Percentiles rank a stretch among this genome's conserved stretches.
Conservation (phyloP, 2,113 vertebrate species). For the Zeus faber region DNA sequence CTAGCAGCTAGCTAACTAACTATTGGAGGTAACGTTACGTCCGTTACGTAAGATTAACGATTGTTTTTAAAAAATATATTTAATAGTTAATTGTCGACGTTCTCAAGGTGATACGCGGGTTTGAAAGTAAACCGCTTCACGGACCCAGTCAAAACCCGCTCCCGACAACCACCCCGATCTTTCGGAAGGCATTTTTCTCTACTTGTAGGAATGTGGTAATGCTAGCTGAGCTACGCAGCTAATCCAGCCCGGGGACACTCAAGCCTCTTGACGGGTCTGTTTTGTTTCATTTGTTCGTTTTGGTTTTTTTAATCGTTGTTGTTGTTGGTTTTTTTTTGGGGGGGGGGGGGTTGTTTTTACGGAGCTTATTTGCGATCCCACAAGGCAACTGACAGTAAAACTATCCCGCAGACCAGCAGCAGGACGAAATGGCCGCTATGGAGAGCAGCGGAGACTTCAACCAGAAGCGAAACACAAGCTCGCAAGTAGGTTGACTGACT, state of each 20-base stretch:
- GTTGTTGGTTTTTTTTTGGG: no score
- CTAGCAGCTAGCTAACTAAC: slow-evolving; percentile 23
- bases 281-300: background rate
- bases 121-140: background rate
- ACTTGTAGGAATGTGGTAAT: slow-evolving; percentile 30
- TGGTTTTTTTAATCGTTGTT: background rate
- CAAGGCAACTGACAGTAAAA: no score
- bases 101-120: background rate
- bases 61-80: no score
- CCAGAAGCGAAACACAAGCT: slow-evolving; percentile 71
- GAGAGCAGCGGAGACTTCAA: slow-evolving; percentile 70
- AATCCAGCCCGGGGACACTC: no score
- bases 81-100: no score
- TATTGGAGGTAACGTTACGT: background rate
- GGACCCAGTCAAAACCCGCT: no score
- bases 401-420: slow-evolving; percentile 76
- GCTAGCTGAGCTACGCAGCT: slow-evolving; percentile 61
- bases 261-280: no score
- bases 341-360: no score
- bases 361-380: no score
- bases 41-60: no score
- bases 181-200: no score
- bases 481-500: slow-evolving; percentile 61
- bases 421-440: slow-evolving; percentile 75
- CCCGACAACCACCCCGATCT: no score